Conservation (phyloP, 1,140 invertebrate species). For the Vollenhovia emeryi region DNA sequence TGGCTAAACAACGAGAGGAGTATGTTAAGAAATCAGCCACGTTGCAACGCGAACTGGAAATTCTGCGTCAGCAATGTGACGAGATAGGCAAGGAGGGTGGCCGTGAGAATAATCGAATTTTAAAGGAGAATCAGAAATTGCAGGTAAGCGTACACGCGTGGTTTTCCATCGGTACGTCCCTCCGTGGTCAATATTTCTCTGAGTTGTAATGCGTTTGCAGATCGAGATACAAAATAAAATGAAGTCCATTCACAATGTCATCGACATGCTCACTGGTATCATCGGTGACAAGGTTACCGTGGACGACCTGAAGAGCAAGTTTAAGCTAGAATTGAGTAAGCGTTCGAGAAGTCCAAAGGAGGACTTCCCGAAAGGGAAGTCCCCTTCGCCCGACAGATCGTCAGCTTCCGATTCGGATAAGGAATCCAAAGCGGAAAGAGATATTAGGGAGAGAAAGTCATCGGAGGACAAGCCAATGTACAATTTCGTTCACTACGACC, state of each 20-base stretch:
- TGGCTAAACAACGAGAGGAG: conserved; percentile 91
- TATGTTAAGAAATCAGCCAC: conserved; percentile 90
- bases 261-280: conserved; percentile 93
- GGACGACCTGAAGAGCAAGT: conserved; percentile 82
- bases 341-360: conserved; percentile 81
- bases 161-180: neutral
- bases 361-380: conserved; percentile 80
- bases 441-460: conserved; percentile 71
- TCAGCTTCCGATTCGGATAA: conserved; percentile 80
- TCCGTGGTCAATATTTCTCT: neutral
- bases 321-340: conserved; percentile 79
- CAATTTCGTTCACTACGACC: conserved; percentile 94
- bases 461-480: conserved; percentile 84
- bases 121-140: conserved; percentile 92
- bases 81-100: conserved; percentile 89
- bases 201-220: conserved; percentile 84
- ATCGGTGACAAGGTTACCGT: conserved; percentile 89
- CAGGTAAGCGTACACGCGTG: conserved; percentile 87
- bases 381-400: conserved; percentile 78
- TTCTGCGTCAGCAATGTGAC: conserved; percentile 90
- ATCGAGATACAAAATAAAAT: conserved; percentile 93
- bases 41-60: conserved; percentile 91
- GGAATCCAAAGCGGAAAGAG: conserved; percentile 81
- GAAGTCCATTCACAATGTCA: conserved; percentile 93
- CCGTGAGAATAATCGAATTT: conserved; percentile 89